These are phyloP conservation scores for Thomomys bottae DNA, from an alignment of 2,113 vertebrate species.

Conservation along the genomic window DNA sequence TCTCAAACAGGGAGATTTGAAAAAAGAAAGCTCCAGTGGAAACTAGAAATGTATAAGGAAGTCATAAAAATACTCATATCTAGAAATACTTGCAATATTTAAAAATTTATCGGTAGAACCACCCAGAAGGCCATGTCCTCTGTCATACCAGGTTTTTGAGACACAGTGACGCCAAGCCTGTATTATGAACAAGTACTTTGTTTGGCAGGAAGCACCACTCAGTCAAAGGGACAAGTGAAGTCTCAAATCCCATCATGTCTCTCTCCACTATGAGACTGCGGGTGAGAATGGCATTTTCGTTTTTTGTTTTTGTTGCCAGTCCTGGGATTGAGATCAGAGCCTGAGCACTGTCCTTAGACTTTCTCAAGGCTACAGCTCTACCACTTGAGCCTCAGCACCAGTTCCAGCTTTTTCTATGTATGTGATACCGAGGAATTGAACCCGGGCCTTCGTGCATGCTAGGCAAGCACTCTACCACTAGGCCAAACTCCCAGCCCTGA, in stretches of 20 bases:
- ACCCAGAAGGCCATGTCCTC: background rate
- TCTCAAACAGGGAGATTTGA: background rate
- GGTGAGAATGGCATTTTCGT: background rate
- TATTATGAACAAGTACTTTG: background rate
- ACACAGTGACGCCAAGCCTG: background rate
- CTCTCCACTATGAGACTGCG: background rate
- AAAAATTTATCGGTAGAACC: background rate
- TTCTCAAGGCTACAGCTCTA: too few species aligned
- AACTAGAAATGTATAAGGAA: slow-evolving; percentile 2
- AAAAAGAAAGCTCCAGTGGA: background rate
- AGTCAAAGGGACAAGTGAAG: background rate
- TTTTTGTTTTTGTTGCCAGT: too few species aligned
- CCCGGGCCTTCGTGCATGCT: too few species aligned
- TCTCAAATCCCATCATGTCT: background rate
- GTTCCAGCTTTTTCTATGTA: too few species aligned
- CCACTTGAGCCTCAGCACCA: too few species aligned
- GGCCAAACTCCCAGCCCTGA: too few species aligned
- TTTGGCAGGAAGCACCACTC: background rate
- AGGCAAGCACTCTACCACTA: too few species aligned
- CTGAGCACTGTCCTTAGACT: too few species aligned
- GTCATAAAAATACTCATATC: slow-evolving; percentile 22
- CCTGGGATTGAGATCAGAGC: too few species aligned
- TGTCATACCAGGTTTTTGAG: background rate
- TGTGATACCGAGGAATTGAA: too few species aligned
- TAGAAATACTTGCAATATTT: background rate